Evolutionary conservation across 1,140 invertebrate genomes (phyloP), one percentile per base, ranked within the genome.

Genomic region (Hyposmocoma kahamanoa): DNA sequence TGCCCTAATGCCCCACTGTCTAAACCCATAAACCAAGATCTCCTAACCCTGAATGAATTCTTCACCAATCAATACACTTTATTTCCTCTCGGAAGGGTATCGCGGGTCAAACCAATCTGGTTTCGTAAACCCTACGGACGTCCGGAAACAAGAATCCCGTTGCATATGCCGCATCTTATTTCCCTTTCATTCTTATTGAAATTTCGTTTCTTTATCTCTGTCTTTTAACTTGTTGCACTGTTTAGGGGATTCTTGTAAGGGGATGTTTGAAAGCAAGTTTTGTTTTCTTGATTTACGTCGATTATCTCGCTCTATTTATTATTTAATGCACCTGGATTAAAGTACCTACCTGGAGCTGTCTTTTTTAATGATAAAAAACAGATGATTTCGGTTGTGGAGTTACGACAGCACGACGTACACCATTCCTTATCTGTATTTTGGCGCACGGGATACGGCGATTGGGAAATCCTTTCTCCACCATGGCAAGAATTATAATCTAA

Each of bases 131-230:
- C 63, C 58, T 59, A 47, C 62, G 62, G 66, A 67, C 56, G 54
- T 48, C 70, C 75, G 76, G 74, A 82, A 68, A 59, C 51, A 48
- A 61, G 67, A 67, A 56, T 67, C 65, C 77, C 73, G 73, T 81
- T 80, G 75, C 42, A 22, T 20, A 22, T 45, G 19, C 41, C 45
- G 20, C 22, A 24, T 47, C 41, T 26, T 46, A 15, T 39, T 21
- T 77, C 77, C 58, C 62, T 59, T 47, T 69, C 59, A 5, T 47
- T 56, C 65, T 17, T 38, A 30, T 49, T 17, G 11, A 24, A 22
- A 39, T 38, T 34, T 30, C 43, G 20, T 42, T 24, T 32, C 11
- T 22, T 47, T 54, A 41, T 67, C 63, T 64, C 60, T 55, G 32
- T 69, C 65, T 24, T 34, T 60, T 34, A 56, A 68, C 60, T 69